Conservation (phyloP, 2,888 invertebrate genomes). For the Eristalis arbustorum region DNA sequence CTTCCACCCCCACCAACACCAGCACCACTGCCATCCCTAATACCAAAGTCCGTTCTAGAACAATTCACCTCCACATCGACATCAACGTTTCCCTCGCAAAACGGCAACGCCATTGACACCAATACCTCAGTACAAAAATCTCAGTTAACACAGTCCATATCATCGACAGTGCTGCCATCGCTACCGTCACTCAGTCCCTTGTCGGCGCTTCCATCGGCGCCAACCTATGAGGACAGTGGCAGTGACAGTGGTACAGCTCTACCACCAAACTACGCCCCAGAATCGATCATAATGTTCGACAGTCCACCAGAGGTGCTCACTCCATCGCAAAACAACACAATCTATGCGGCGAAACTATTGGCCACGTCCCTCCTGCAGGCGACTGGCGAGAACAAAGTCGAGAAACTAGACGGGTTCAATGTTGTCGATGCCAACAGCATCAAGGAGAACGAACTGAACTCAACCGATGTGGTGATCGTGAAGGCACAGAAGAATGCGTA, state of each 20-base stretch:
- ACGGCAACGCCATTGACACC: slow-evolving; percentile 14
- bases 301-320: slow-evolving; percentile 58
- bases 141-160: slow-evolving; percentile 9
- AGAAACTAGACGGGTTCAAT: slow-evolving; percentile 41
- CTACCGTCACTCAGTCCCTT: not conserved
- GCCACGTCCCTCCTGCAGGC: slow-evolving; percentile 71
- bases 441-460: slow-evolving; percentile 52
- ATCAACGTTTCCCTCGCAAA: slow-evolving; percentile 23
- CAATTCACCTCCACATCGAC: slow-evolving; percentile 42
- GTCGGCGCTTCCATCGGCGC: not conserved
- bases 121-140: slow-evolving; percentile 3
- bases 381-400: slow-evolving; percentile 51
- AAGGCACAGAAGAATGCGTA: slow-evolving; percentile 73
- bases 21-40: slow-evolving; percentile 66
- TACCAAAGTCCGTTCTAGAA: slow-evolving; percentile 62
- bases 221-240: not conserved
- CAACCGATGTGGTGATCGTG: slow-evolving; percentile 71
- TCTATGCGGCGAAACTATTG: slow-evolving; percentile 71
- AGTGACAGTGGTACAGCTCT: not conserved
- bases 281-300: slow-evolving; percentile 68
- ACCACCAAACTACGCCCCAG: not conserved
- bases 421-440: slow-evolving; percentile 18
- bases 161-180: not conserved
- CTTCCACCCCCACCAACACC: slow-evolving; percentile 37
- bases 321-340: slow-evolving; percentile 67